Base-by-base conservation (phyloP, 2,113 vertebrate genomes). In the Bufo gargarizans region DNA sequence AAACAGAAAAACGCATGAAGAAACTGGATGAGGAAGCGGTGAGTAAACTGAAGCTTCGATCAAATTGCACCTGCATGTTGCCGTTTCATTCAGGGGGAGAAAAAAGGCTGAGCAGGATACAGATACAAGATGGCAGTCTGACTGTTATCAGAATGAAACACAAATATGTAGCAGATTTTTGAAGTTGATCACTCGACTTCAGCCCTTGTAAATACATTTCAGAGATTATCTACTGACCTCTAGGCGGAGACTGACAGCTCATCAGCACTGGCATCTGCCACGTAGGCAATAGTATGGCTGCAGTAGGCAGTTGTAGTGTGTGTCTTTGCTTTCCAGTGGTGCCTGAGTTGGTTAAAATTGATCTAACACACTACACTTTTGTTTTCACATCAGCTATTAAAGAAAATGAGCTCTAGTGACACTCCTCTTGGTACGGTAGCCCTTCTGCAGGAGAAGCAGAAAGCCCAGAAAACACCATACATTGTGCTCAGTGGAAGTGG, bases 361-460 rank as follows among this genome's bases (percentile, higher is more conserved):
- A 22, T 7, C 7, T 55, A 6, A 22, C 13, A 0, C 6, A 4
- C 2, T 2, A 50, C 8, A 2, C 43, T 33, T 20, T 67, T 55
- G 33, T 17, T 69, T 47, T 50, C 13, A 10, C 13, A 47, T 1
- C 92, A 96, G 96, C 94, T 99, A 89, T 93, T 98, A 93, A 98
- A 97, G 93, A 98, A 97, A 94, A 98, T 98, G 97, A 98, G 97
- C 92, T 98, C 97, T 90, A 98, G 97, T 0, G 97, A 98, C 87
- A 98, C 97, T 0, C 97, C 97, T 0, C 92, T 99, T 8, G 96
- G 97, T 82, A 98, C 97, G 0, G 97, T 98, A 89, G 97, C 97
- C 0, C 78, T 98, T 91, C 96, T 98, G n/a, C 97, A 98, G 91
- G 97, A 99, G 92, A 98, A 99, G 89, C 97, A 99, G 92, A 98